phyloP scores from a whole-genome alignment of 2,797 vertebrate genomes.

The Sebastes matsubarae region DNA sequence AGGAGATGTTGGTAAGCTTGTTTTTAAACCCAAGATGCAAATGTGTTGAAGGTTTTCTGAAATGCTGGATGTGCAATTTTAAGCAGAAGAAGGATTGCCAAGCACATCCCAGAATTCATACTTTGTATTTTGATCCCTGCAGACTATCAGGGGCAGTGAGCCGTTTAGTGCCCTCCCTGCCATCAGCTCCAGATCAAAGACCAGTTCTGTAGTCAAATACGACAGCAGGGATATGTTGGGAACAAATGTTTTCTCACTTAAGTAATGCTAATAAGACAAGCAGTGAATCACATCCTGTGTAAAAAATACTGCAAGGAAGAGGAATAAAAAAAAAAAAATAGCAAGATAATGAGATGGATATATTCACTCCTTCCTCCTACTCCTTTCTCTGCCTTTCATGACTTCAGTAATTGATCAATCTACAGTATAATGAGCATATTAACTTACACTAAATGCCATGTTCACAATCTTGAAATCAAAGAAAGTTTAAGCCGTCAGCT shows the following conservation, averaged over 20 bases:
- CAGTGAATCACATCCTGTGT: not conserved
- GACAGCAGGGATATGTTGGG: not conserved
- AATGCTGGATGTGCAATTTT: not conserved
- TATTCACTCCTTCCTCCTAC: conserved; percentile 4
- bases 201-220: not conserved
- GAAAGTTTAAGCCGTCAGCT: not conserved
- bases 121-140: not conserved
- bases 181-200: not conserved
- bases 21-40: not conserved
- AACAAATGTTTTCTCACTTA: not conserved
- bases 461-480: not conserved
- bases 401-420: conserved; percentile 9
- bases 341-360: conserved; percentile 5
- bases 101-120: not conserved
- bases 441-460: not conserved
- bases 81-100: not conserved
- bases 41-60: not conserved
- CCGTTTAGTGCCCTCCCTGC: not conserved
- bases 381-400: conserved; percentile 2
- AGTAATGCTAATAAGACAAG: not conserved
- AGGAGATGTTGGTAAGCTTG: not conserved
- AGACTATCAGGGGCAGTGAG: not conserved
- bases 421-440: not conserved
- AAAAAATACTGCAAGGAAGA: not conserved
- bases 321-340: not conserved